Base-by-base conservation (phyloP, 2,888 invertebrate genomes). In the Gortyna flavago region DNA sequence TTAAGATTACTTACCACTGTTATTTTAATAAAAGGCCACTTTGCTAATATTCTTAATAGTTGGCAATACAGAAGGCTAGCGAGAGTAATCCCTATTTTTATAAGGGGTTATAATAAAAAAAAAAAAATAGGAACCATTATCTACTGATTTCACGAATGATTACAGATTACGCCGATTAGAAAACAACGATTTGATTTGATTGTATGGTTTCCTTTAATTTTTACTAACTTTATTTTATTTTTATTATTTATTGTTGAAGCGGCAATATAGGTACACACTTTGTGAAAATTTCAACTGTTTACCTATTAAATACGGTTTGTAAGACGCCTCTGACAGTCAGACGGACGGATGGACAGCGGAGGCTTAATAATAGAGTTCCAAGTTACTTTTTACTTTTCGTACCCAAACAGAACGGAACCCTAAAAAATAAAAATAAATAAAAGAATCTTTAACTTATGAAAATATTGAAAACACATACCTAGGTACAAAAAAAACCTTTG, bases 31-130 rank as follows among this genome's bases (percentile, higher is more conserved):
- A 74, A 72, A 72, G 38, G 3, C 21, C 59, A 77, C 68, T 80
- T 74, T 72, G 61, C 69, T 66, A 11, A 41, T 72, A 75, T 32
- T 68, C 21, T 79, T 84, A 75, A 85, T 77, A 72, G 76, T 72
- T 2, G 65, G 51, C 61, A 61, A 73, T 76, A 85, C 75, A 84
- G 32, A 66, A 71, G 38, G 62, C 62, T 79, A n/a, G 29, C 21
- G 5, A 51, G 13, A 79, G n/a, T 68, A 75, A 81, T 72, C 35
- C n/a, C 44, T 21, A 64, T 9, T 25, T 48, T 29, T 67, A n/a
- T 51, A 48, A n/a, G 2, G 13, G 16, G 9, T 18, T 62, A n/a
- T 51, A 54, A 74, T 69, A 35, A 32, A 7, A 16, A 70, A 29
- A n/a, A 71, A 35, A 7, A 6, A 35, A 57, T 38, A 54, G 16